Conservation (phyloP, 2,797 vertebrate genomes). For the Hydrocynus forskahlii region DNA sequence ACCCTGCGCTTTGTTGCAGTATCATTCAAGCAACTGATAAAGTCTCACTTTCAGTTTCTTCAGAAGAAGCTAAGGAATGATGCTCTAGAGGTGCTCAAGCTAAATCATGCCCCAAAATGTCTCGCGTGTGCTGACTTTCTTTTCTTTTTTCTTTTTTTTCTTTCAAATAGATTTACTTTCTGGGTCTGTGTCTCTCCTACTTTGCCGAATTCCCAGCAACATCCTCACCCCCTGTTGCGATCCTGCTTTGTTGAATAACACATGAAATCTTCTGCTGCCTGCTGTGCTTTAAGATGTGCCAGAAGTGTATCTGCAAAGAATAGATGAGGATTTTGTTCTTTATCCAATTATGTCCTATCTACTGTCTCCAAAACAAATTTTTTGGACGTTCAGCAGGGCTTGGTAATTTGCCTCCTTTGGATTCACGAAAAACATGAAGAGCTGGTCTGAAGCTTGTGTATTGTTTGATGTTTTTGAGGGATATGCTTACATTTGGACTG, state of each 20-base stretch:
- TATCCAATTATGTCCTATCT: constrained; percentile 23
- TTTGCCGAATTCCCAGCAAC: constrained; percentile 34
- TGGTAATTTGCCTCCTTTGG: not conserved
- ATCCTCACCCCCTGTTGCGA: constrained; percentile 31
- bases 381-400: not conserved
- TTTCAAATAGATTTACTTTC: constrained; percentile 8
- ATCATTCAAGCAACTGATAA: constrained; percentile 7
- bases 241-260: constrained; percentile 54
- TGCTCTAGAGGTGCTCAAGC: not conserved
- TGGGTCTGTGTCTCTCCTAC: constrained; percentile 8
- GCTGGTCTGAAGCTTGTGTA: not conserved
- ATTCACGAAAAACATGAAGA: not conserved
- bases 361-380: constrained; percentile 23
- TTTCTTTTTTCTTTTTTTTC: constrained; percentile 31
- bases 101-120: not conserved
- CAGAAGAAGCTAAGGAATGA: constrained; percentile 2
- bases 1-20: constrained; percentile 24
- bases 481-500: not conserved
- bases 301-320: constrained; percentile 37
- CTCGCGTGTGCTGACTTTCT: not conserved
- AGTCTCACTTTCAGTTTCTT: not conserved
- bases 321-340: constrained; percentile 21
- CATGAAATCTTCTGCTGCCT: constrained; percentile 52
- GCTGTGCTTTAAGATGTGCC: constrained; percentile 41
- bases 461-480: not conserved